phyloP scores from a whole-genome alignment of 2,797 vertebrate species.

The Apodemus agrarius region DNA sequence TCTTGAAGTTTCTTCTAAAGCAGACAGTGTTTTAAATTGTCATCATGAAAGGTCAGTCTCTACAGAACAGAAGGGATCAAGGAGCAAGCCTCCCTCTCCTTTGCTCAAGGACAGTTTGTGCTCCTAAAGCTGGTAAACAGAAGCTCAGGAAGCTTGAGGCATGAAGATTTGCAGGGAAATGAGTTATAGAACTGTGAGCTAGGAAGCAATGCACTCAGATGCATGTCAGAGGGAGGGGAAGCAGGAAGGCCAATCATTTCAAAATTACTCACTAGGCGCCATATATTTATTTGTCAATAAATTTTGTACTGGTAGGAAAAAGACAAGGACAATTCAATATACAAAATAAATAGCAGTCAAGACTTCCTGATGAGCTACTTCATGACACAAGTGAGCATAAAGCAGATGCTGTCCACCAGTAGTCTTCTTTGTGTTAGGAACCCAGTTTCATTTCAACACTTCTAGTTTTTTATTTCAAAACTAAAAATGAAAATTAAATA shows the following conservation, averaged over 20 bases:
- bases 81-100: background rate
- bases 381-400: background rate
- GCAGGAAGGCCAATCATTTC: background rate
- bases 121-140: background rate
- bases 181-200: background rate
- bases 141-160: background rate
- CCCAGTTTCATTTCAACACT: background rate
- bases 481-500: constrained; percentile 8
- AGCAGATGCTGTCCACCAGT: background rate
- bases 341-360: background rate
- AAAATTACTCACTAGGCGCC: background rate
- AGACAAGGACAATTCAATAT: background rate
- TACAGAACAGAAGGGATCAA: background rate
- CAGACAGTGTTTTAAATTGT: background rate
- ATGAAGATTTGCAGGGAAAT: background rate
- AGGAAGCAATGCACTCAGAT: background rate
- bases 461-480: constrained; percentile 34
- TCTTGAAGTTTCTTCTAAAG: constrained; percentile 4
- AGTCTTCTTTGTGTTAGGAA: background rate
- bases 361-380: background rate
- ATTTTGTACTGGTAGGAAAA: background rate
- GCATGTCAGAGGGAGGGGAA: background rate
- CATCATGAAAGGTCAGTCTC: background rate
- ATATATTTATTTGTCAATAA: background rate
- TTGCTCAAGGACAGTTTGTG: background rate